Evolutionary conservation across 2,888 invertebrate genomes (phyloP).

Genomic region (Plebejus argus): DNA sequence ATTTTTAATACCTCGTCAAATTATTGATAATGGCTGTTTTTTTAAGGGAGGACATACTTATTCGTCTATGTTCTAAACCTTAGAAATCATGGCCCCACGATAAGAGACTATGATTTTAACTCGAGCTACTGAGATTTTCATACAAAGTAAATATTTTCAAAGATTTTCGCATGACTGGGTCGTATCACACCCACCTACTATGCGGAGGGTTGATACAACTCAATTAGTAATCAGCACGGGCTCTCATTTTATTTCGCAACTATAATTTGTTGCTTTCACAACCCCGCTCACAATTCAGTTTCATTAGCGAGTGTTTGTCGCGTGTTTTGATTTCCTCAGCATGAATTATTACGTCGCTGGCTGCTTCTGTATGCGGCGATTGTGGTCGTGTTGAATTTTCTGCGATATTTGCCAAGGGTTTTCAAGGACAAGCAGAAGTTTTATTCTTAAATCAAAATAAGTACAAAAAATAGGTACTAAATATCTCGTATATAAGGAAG

Average conservation of each 20-base stretch:
- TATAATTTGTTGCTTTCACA: slow-evolving; percentile 8
- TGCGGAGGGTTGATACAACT: neutral
- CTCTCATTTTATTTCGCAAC: slow-evolving; percentile 16
- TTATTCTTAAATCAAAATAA: no score
- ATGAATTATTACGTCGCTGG: neutral
- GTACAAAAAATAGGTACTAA: no score
- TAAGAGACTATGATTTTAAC: no score
- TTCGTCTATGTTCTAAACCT: no score
- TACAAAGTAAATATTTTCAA: neutral
- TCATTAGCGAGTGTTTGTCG: slow-evolving; percentile 26
- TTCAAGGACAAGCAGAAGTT: neutral
- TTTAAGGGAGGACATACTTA: no score
- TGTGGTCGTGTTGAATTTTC: neutral
- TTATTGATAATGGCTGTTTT: no score
- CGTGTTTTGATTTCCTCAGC: slow-evolving; percentile 23
- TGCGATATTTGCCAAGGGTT: neutral
- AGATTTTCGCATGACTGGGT: neutral
- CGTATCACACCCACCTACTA: neutral
- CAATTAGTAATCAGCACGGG: slow-evolving; percentile 6
- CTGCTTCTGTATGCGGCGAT: slow-evolving; percentile 5
- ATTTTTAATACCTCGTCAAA: no score
- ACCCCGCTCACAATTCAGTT: slow-evolving; percentile 17
- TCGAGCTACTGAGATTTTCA: neutral
- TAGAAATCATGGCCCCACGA: no score
- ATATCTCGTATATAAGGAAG: no score